A percentile compares a stretch with the other conserved stretches of the same genome.
phyloP scores from a whole-genome alignment of 2,888 invertebrate species.

The Aphidius colemani region DNA sequence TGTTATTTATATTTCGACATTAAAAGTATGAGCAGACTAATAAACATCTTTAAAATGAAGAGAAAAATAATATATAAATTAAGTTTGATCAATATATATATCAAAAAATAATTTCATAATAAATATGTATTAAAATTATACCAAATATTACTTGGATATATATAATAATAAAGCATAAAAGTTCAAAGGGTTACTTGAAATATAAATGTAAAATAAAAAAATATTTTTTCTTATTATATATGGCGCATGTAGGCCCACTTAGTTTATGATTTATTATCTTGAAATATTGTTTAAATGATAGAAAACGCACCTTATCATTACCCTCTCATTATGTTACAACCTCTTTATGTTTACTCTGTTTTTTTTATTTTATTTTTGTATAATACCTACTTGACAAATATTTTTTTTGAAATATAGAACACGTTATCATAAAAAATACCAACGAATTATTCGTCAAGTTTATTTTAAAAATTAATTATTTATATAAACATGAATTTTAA shows the following conservation, averaged over 20 bases:
- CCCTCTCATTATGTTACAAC: conserved; percentile 35
- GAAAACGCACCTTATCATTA: conserved; percentile 58
- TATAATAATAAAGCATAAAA: too few species aligned
- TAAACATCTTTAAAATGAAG: conserved; percentile 2
- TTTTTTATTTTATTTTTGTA: not conserved
- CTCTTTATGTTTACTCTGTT: conserved; percentile 17
- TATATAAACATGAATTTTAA: not conserved
- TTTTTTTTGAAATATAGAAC: not conserved
- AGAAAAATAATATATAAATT: not conserved
- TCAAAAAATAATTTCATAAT: not conserved
- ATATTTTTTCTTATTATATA: too few species aligned
- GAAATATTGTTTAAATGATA: conserved; percentile 58
- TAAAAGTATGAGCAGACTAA: conserved; percentile 21
- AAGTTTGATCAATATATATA: not conserved
- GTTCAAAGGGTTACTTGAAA: too few species aligned
- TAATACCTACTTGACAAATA: not conserved
- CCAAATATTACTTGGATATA: too few species aligned
- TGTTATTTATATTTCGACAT: too few species aligned
- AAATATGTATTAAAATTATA: too few species aligned
- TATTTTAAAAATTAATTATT: not conserved
- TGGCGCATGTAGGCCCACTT: conserved; percentile 42
- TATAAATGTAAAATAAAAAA: too few species aligned
- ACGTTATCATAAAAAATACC: not conserved
- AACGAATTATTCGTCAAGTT: conserved; percentile 6
- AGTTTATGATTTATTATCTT: conserved; percentile 56